Conservation (phyloP, 1,140 invertebrate species). For the Lineus longissimus region DNA sequence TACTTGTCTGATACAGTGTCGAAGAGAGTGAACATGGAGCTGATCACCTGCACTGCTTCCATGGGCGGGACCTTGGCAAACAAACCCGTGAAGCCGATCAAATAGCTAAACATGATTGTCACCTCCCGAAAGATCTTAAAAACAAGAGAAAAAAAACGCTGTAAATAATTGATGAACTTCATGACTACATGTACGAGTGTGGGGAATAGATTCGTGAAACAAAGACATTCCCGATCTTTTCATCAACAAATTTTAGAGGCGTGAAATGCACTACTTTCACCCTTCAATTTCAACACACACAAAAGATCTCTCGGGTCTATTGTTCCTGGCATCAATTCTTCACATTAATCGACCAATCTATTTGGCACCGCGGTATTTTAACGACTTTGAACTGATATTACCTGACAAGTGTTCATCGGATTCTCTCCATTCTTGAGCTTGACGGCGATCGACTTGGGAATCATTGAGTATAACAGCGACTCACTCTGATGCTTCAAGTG, state of each 20-base stretch:
- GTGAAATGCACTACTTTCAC: too few relatives aligned
- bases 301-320: background rate
- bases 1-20: slow-evolving; percentile 87
- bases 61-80: slow-evolving; percentile 33
- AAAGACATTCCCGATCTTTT: too few relatives aligned
- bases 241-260: too few relatives aligned
- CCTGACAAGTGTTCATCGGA: slow-evolving; percentile 91
- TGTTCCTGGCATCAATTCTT: too few relatives aligned
- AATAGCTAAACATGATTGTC: slow-evolving; percentile 55
- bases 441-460: slow-evolving; percentile 66
- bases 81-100: slow-evolving; percentile 43
- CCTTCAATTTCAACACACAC: background rate
- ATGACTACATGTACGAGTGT: too few relatives aligned
- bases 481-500: slow-evolving; percentile 76
- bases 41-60: slow-evolving; percentile 41
- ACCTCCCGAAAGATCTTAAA: slow-evolving; percentile 48
- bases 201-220: too few relatives aligned
- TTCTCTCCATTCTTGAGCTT: slow-evolving; percentile 75
- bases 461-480: slow-evolving; percentile 58
- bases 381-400: too few relatives aligned
- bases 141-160: background rate
- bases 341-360: too few relatives aligned
- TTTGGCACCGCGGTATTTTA: too few relatives aligned
- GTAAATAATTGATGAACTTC: background rate
- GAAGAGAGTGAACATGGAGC: slow-evolving; percentile 66